Evolutionary conservation across 2,888 invertebrate genomes (phyloP), one percentile per base, ranked within the genome.

Genomic region (Mechanitis messenoides): DNA sequence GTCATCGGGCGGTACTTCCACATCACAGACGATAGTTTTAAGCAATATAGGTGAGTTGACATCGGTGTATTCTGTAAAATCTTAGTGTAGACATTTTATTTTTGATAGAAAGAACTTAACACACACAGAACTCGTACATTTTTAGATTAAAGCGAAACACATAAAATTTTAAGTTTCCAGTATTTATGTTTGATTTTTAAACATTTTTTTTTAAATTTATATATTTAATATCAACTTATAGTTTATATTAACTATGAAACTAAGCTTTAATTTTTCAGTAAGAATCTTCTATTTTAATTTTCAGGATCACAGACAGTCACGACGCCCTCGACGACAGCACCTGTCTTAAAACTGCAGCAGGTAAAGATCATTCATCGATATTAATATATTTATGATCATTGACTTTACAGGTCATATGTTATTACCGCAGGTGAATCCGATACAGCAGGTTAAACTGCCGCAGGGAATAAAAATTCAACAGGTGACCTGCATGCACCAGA

Each of bases 401-500:
- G 33, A 5, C 20, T 46, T 57, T 33, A 42, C 58, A 38, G 46
- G 35, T 3, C 46, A 35, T 38, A 33, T 46, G 20, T 55, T 59
- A 59, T 59, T 46, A 63, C 47, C 66, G 60, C 69, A 90, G 90
- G 90, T 90, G 77, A 90, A 85, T 78, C 83, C 83, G 69, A 76
- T 89, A 74, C 89, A 89, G 70, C 90, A 89, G 68, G 83, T 89
- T 71, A 90, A 88, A 81, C 81, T 89, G 72, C 83, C 87, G 72
- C 90, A 87, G 68, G 87, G 88, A 73, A 83, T 89, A 66, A 90
- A 88, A 80, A 83, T 90, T 61, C 89, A 87, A 68, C 87, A 90
- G 90, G 89, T 90, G 87, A 87, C 72, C 46, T 62, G 71, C 71
- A 71, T 69, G 69, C 45, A 58, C 53, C 42, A 46, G 53, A 20